These are phyloP conservation scores for Podotricha telesiphe DNA, from an alignment of 2,888 invertebrate species.

Conservation along the genomic window DNA sequence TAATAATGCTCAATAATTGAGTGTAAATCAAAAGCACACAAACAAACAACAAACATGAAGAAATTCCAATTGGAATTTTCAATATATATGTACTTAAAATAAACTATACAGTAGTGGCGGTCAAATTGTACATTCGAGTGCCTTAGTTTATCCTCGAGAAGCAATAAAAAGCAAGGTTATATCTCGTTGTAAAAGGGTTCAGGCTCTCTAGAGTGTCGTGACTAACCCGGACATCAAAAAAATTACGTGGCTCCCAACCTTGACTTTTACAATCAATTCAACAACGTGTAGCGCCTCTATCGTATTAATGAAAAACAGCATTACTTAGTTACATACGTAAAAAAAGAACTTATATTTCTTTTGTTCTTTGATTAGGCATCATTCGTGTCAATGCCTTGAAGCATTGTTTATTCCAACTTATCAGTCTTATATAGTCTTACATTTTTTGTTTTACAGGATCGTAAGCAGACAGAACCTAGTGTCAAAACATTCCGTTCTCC, in stretches of 20 bases:
- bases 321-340: neutral
- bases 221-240: slow-evolving; percentile 46
- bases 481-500: too few relatives aligned
- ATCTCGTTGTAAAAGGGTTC: slow-evolving; percentile 38
- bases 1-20: neutral
- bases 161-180: slow-evolving; percentile 36
- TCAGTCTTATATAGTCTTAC: too few relatives aligned
- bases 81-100: neutral
- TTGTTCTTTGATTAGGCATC: neutral
- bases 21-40: neutral
- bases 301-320: neutral
- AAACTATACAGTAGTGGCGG: slow-evolving; percentile 6
- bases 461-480: too few relatives aligned
- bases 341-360: neutral
- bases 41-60: neutral
- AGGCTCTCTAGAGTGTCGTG: slow-evolving; percentile 42
- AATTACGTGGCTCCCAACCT: slow-evolving; percentile 40
- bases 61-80: neutral
- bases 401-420: too few relatives aligned
- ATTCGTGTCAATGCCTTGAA: neutral
- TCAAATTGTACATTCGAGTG: slow-evolving; percentile 25
- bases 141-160: slow-evolving; percentile 31
- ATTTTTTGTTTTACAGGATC: too few relatives aligned
- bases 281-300: slow-evolving; percentile 4
- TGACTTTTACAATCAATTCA: slow-evolving; percentile 37